Conservation (phyloP, 2,888 invertebrate species). For the Neocrepidodera transversa region DNA sequence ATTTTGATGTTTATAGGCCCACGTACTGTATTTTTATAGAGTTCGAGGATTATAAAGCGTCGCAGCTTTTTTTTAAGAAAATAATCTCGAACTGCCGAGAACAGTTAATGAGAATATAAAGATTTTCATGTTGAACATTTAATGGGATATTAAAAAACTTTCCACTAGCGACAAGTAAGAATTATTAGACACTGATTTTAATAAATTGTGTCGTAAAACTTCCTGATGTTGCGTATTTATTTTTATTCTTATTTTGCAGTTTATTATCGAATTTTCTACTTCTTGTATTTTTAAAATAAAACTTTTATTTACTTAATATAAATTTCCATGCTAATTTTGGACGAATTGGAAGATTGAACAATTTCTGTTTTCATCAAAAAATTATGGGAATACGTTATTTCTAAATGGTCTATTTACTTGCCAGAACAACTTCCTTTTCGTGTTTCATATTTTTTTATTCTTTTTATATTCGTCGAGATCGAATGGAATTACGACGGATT, state of each 20-base stretch:
- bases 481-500: conserved; percentile 11
- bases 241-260: too few relatives aligned
- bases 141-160: conserved; percentile 12
- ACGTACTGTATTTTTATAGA: background rate
- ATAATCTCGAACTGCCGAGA: background rate
- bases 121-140: conserved; percentile 8
- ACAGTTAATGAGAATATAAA: conserved; percentile 7
- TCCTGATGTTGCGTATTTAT: background rate
- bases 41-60: background rate
- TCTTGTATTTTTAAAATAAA: too few relatives aligned
- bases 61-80: background rate
- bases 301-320: too few relatives aligned
- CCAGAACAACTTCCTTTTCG: background rate
- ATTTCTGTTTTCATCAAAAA: too few relatives aligned
- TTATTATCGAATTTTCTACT: too few relatives aligned
- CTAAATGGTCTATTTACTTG: background rate
- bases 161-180: background rate
- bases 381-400: too few relatives aligned
- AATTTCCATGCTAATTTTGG: too few relatives aligned
- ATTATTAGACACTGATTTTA: conserved; percentile 6
- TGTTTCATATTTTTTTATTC: background rate
- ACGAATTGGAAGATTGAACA: too few relatives aligned
- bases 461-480: background rate
- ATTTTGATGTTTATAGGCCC: too few relatives aligned
- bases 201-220: conserved; percentile 8